A percentile compares a stretch with the other conserved stretches of the same genome.
Conservation (phyloP, 2,888 invertebrate species). For the Antheraea assamensis region DNA sequence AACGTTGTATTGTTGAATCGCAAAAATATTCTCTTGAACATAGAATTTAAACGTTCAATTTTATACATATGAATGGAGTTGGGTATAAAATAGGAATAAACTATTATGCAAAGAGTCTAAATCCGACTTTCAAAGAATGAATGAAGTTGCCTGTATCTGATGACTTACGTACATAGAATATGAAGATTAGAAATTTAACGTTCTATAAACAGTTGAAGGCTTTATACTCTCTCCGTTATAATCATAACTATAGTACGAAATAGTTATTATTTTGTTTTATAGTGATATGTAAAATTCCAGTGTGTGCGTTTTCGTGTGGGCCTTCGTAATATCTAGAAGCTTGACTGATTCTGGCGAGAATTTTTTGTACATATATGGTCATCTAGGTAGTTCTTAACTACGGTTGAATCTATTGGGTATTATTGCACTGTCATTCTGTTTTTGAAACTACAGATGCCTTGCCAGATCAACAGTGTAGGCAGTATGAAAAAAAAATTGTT, state of each 20-base stretch:
- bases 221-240: not conserved
- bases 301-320: too few species aligned
- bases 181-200: not conserved
- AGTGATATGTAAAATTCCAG: too few species aligned
- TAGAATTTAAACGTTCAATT: conserved; percentile 52
- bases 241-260: not conserved
- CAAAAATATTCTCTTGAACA: conserved; percentile 51
- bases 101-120: conserved; percentile 69
- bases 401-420: too few species aligned
- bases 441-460: too few species aligned
- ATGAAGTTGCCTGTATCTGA: conserved; percentile 55
- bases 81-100: conserved; percentile 67
- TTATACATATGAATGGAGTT: conserved; percentile 52
- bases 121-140: conserved; percentile 58
- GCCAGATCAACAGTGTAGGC: too few species aligned
- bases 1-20: conserved; percentile 35
- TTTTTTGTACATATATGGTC: too few species aligned
- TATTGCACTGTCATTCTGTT: too few species aligned
- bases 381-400: too few species aligned
- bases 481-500: too few species aligned
- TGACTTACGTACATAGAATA: conserved; percentile 46
- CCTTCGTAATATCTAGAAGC: too few species aligned
- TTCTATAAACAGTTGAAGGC: not conserved
- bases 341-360: too few species aligned
- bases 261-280: not conserved